A percentile compares a stretch with the other conserved stretches of the same genome.
Conservation (phyloP, 2,888 invertebrate genomes). For the Acronicta alni region DNA sequence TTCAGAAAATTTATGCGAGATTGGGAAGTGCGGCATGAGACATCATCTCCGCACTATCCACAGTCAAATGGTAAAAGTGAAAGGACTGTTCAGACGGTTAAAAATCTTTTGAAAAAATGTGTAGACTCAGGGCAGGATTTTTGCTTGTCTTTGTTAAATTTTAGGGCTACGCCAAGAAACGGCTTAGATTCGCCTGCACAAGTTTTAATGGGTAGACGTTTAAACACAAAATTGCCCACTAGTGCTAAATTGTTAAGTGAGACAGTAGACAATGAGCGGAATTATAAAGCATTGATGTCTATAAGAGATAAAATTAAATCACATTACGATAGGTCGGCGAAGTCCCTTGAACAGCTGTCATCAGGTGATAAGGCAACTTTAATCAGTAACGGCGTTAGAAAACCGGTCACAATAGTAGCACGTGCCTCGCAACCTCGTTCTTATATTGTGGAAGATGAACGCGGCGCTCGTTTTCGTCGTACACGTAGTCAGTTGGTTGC, state of each 20-base stretch:
- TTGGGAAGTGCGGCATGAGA: slow-evolving; percentile 4
- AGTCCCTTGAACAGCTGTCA: background rate
- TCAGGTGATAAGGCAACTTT: slow-evolving; percentile 7
- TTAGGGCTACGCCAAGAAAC: background rate
- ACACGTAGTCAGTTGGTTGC: slow-evolving; percentile 6
- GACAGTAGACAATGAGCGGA: slow-evolving; percentile 4
- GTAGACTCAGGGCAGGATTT: slow-evolving; percentile 3
- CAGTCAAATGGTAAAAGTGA: slow-evolving; percentile 8
- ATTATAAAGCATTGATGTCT: slow-evolving; percentile 1
- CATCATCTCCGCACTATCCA: too few species aligned
- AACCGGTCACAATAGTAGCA: slow-evolving; percentile 8
- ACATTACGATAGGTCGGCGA: background rate
- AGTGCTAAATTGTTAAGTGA: background rate
- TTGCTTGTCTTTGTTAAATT: background rate
- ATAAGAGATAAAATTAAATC: slow-evolving; percentile 1
- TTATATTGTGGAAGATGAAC: slow-evolving; percentile 10
- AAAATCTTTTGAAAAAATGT: slow-evolving; percentile 3
- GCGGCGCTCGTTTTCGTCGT: slow-evolving; percentile 4
- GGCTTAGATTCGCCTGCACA: background rate
- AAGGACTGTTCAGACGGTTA: slow-evolving; percentile 4
- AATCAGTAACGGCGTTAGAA: slow-evolving; percentile 8
- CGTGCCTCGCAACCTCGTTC: slow-evolving; percentile 9
- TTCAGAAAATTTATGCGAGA: background rate
- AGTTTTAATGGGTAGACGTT: slow-evolving; percentile 2
- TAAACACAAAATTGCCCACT: slow-evolving; percentile 3